Evolutionary conservation across 2,113 vertebrate genomes (phyloP), one percentile per base, ranked within the genome.

Genomic region (Dendrocopos noguchii): DNA sequence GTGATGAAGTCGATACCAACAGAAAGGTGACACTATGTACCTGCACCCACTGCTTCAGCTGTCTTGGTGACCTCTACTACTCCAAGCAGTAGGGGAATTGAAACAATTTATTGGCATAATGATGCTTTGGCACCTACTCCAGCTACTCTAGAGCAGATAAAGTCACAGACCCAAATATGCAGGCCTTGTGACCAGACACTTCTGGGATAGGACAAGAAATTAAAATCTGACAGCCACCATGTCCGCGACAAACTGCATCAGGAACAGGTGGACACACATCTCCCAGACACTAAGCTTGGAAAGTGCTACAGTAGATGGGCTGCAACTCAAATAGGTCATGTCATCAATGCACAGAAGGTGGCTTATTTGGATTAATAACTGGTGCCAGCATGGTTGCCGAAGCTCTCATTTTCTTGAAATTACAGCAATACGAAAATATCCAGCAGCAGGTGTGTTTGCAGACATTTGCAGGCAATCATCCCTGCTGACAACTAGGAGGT

Each of bases 321-420:
- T 53, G 47, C 33, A 60, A 50, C 15, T 64, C 47, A 56, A 84
- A 31, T 8, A 47, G 39, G 7, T n/a, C 29, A 3, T 46, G 33
- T 63, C 72, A 53, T 85, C 27, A 25, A 10, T 31, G 18, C 20
- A 47, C 29, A 36, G 63, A 44, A 46, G 18, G 15, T 22, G 15
- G 18, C 21, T 94, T 57, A 78, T 76, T 59, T 85, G 66, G 60
- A 64, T 78, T 70, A 71, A 47, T 87, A 87, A 67, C 65, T 85
- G 36, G 28, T 36, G 42, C 29, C 36, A 39, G 28, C 15, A 59
- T 55, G 25, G 11, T 39, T 52, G 76, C 70, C 34, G 63, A 78
- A 73, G 75, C n/a, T 78, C n/a, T 79, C 15, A 28, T 89, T 96
- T 91, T 57, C 65, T 80, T 89, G 80, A 61, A 94, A 86, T 87